Percentiles rank a stretch among this genome's conserved stretches.
Conservation (phyloP, 2,888 invertebrate species). For the Spilarctia lutea region DNA sequence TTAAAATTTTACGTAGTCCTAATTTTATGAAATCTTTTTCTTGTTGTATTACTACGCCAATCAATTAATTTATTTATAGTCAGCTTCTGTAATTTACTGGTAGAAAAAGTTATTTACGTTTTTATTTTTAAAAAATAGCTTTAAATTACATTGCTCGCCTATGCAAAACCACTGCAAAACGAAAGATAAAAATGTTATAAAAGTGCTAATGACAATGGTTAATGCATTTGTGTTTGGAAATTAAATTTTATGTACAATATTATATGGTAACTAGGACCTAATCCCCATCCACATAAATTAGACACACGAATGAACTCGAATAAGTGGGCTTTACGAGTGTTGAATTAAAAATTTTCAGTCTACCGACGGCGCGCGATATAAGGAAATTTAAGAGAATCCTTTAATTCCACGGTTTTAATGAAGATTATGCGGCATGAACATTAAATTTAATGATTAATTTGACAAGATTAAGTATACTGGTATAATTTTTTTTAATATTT, state of each 20-base stretch:
- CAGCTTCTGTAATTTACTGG: not conserved
- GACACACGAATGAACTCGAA: conserved; percentile 21
- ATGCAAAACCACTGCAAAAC: not conserved
- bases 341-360: conserved; percentile 38
- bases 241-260: not conserved
- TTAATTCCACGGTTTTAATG: conserved; percentile 33
- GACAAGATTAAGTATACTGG: conserved; percentile 1
- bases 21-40: too few species aligned
- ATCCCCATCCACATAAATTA: conserved; percentile 24
- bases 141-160: not conserved
- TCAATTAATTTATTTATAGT: not conserved
- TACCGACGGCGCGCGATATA: conserved; percentile 26
- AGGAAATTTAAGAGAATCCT: conserved; percentile 25
- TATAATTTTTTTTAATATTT: too few species aligned
- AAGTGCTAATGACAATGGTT: not conserved
- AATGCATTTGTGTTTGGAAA: too few species aligned
- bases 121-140: not conserved
- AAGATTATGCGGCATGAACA: conserved; percentile 31
- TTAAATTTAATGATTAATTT: conserved; percentile 30
- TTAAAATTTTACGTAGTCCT: too few species aligned
- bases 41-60: not conserved
- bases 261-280: not conserved
- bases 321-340: conserved; percentile 27
- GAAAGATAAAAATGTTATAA: not conserved
- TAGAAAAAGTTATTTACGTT: not conserved